Conservation (phyloP, 2,113 vertebrate genomes). For the Leucoraja erinaceus region DNA sequence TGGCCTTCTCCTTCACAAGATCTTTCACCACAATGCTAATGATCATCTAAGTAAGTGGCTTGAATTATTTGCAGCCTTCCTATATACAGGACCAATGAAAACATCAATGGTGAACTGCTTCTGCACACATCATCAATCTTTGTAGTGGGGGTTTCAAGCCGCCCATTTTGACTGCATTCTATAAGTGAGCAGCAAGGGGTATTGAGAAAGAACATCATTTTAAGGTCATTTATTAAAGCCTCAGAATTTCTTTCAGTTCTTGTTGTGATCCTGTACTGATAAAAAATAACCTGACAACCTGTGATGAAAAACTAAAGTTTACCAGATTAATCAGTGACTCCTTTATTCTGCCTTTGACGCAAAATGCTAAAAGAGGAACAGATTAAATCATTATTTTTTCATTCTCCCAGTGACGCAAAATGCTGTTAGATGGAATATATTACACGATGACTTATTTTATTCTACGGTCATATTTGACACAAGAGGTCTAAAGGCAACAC, state of each 20-base stretch:
- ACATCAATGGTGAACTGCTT: too few relatives aligned
- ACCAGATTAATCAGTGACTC: slow-evolving; percentile 24
- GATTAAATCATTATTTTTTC: slow-evolving; percentile 31
- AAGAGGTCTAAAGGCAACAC: background rate
- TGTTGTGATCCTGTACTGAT: background rate
- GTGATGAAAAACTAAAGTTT: slow-evolving; percentile 15
- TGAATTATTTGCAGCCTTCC: too few relatives aligned
- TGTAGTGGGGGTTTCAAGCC: too few relatives aligned
- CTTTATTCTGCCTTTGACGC: background rate
- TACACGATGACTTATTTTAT: slow-evolving; percentile 16
- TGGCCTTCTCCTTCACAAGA: background rate
- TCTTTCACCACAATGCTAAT: background rate
- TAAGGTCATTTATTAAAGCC: background rate
- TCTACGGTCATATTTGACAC: background rate
- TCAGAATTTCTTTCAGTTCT: background rate
- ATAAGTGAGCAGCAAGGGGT: background rate
- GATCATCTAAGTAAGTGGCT: background rate
- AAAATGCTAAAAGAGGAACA: background rate
- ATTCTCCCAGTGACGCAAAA: slow-evolving; percentile 27
- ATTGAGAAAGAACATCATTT: background rate
- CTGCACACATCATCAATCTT: too few relatives aligned
- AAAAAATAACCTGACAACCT: background rate
- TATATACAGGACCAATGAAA: too few relatives aligned
- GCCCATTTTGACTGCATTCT: background rate
- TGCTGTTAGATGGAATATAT: background rate